These are phyloP conservation scores for Drosophila kurseongensis DNA, from an alignment of 1,140 invertebrate species.

Conservation along the genomic window DNA sequence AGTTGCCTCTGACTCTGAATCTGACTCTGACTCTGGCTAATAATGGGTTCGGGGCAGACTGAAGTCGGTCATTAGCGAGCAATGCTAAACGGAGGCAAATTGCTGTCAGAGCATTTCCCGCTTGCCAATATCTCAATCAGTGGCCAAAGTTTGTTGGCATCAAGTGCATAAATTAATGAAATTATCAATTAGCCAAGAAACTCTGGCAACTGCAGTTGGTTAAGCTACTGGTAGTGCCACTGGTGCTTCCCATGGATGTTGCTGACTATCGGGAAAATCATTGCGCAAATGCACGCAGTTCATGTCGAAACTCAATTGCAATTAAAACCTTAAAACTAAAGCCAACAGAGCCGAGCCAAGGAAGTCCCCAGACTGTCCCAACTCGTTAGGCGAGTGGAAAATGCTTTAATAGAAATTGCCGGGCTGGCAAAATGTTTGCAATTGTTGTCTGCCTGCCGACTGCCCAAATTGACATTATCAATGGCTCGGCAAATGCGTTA, in stretches of 20 bases:
- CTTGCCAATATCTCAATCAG: slow-evolving; percentile 52
- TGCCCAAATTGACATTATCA: slow-evolving; percentile 62
- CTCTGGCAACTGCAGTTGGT: slow-evolving; percentile 12
- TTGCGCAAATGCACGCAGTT: slow-evolving; percentile 78
- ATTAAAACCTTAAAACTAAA: slow-evolving; percentile 68
- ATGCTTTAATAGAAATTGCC: slow-evolving; percentile 72
- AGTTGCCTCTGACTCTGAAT: background rate
- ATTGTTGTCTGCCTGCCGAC: slow-evolving; percentile 45
- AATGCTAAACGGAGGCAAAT: slow-evolving; percentile 62
- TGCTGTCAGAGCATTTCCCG: slow-evolving; percentile 66
- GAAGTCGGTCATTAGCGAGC: slow-evolving; percentile 40
- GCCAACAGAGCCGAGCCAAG: slow-evolving; percentile 17
- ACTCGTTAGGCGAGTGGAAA: slow-evolving; percentile 68
- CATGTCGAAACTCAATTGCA: slow-evolving; percentile 77
- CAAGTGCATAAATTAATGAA: slow-evolving; percentile 69
- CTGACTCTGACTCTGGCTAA: slow-evolving; percentile 27
- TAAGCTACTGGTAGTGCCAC: background rate
- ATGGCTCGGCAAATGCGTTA: slow-evolving; percentile 53
- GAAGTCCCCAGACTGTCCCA: slow-evolving; percentile 29
- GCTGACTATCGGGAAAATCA: slow-evolving; percentile 71
- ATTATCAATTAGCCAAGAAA: slow-evolving; percentile 70
- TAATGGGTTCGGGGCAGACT: slow-evolving; percentile 43
- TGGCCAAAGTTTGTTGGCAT: slow-evolving; percentile 35
- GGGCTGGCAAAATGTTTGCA: slow-evolving; percentile 38
- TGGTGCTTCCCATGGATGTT: slow-evolving; percentile 17